Percentiles rank a stretch among this genome's conserved stretches.
Evolutionary conservation across 2,888 invertebrate species (phyloP).

Genomic region (Apodemia mormo): DNA sequence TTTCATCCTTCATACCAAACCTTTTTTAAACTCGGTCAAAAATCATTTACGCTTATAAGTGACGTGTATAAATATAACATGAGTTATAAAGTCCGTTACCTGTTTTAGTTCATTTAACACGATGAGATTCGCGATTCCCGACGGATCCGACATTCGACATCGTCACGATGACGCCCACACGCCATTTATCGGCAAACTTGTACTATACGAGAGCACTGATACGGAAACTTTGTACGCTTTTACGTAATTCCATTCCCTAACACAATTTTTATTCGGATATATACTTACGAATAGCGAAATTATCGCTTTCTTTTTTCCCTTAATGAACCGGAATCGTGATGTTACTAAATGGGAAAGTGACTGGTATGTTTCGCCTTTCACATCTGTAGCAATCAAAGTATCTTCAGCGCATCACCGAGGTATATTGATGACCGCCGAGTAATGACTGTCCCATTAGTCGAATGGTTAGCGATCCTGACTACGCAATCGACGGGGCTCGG

Average conservation of each 20-base stretch:
- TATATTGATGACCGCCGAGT: background rate
- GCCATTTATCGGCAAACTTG: conserved; percentile 64
- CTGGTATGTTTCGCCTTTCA: conserved; percentile 9
- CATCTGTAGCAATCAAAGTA: background rate
- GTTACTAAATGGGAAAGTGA: conserved; percentile 10
- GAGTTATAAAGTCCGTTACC: conserved; percentile 39
- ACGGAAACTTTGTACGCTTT: conserved; percentile 50
- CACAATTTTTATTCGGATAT: background rate
- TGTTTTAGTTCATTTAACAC: conserved; percentile 48
- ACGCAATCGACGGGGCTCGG: too few relatives aligned
- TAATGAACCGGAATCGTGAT: conserved; percentile 21
- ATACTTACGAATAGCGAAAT: conserved; percentile 20
- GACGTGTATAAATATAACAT: conserved; percentile 18
- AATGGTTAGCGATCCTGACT: too few relatives aligned
- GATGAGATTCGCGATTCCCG: conserved; percentile 44
- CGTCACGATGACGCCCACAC: conserved; percentile 59
- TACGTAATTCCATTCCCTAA: conserved; percentile 18
- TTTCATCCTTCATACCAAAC: too few relatives aligned
- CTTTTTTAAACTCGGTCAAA: background rate
- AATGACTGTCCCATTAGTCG: too few relatives aligned
- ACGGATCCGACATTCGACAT: conserved; percentile 45
- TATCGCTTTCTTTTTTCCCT: conserved; percentile 14
- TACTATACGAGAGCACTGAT: conserved; percentile 66
- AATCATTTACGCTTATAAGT: background rate
- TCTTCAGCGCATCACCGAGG: background rate